phyloP scores from a whole-genome alignment of 2,888 invertebrate genomes.

The Acronicta leporina region DNA sequence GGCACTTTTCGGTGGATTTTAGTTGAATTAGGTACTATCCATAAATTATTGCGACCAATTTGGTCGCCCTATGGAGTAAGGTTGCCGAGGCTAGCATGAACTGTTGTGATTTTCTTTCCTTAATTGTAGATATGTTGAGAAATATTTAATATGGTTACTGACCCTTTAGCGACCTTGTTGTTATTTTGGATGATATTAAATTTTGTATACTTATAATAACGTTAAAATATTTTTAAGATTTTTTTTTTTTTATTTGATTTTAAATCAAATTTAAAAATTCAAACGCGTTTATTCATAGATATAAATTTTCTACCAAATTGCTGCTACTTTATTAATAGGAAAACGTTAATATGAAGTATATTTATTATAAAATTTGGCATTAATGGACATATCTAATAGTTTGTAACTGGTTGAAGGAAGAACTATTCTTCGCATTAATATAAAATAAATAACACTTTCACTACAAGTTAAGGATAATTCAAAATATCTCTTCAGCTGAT shows the following conservation, averaged over 20 bases:
- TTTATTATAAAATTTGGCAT: no score
- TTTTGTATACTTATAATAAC: conserved; percentile 8
- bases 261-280: conserved; percentile 21
- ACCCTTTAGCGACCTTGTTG: conserved; percentile 19
- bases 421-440: no score
- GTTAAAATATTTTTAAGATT: conserved; percentile 8
- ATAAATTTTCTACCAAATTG: conserved; percentile 24
- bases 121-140: conserved; percentile 36
- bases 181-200: conserved; percentile 26
- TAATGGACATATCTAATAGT: no score
- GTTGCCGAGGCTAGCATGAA: conserved; percentile 29
- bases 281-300: conserved; percentile 28
- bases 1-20: conserved; percentile 59
- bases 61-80: conserved; percentile 54
- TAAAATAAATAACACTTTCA: no score
- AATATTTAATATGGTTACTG: conserved; percentile 16
- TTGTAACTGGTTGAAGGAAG: no score
- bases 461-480: no score
- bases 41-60: conserved; percentile 54
- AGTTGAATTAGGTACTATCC: conserved; percentile 56
- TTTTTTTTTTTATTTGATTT: conserved; percentile 22
- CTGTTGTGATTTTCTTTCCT: conserved; percentile 41
- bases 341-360: no score
- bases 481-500: no score
- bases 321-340: conserved; percentile 18